A percentile compares a stretch with the other conserved stretches of the same genome.
Evolutionary conservation across 2,113 vertebrate genomes (phyloP).

Genomic region (Dasypus novemcinctus): DNA sequence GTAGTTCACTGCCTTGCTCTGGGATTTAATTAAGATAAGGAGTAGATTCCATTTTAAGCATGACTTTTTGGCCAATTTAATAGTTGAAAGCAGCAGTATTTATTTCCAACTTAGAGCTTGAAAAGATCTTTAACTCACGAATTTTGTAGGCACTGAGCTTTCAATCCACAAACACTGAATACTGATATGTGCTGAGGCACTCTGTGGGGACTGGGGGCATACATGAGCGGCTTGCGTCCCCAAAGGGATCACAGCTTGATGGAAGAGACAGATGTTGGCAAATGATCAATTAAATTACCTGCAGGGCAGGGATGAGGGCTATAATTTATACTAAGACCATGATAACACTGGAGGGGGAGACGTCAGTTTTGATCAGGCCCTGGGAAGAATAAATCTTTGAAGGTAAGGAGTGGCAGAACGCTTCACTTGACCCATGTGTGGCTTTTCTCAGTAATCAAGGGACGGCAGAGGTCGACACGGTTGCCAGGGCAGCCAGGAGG

Average conservation of each 20-base stretch:
- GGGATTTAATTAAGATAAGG: neutral
- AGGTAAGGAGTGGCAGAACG: neutral
- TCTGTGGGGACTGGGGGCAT: neutral
- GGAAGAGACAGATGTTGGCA: neutral
- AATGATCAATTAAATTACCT: neutral
- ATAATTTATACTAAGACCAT: neutral
- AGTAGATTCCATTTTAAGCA: neutral
- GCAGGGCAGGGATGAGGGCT: neutral
- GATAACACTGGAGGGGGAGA: neutral
- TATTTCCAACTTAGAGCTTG: neutral
- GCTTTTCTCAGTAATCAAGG: neutral
- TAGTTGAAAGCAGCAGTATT: neutral
- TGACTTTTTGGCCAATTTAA: neutral
- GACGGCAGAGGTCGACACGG: fast-evolving
- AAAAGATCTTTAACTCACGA: neutral
- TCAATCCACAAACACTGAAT: neutral
- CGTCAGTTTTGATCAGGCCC: neutral
- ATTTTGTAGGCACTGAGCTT: neutral
- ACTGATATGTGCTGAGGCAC: neutral
- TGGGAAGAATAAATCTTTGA: neutral
- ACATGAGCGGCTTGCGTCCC: neutral
- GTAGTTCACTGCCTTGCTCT: neutral
- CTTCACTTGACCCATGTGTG: neutral
- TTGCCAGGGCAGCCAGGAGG: neutral
- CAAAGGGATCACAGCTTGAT: neutral